Conservation (phyloP, 2,797 vertebrate genomes). For the Lutjanus campechanus region DNA sequence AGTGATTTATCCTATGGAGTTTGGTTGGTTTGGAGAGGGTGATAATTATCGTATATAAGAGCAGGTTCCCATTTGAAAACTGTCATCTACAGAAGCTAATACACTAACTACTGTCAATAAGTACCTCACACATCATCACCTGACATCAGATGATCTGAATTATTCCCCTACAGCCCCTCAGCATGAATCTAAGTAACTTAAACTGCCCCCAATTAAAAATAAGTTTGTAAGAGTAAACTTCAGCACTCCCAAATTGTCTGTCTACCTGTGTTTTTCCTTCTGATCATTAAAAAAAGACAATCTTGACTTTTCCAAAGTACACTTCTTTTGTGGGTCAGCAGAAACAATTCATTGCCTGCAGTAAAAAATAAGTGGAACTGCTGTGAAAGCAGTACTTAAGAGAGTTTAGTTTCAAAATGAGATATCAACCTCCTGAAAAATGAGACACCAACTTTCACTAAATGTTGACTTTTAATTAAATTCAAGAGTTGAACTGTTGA, state of each 20-base stretch:
- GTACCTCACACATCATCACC: too few relatives aligned
- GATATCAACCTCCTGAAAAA: slow-evolving; percentile 3
- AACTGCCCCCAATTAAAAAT: neutral
- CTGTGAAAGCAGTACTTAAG: neutral
- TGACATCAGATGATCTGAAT: too few relatives aligned
- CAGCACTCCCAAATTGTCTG: neutral
- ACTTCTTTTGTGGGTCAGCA: neutral
- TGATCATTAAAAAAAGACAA: neutral
- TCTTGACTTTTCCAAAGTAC: neutral
- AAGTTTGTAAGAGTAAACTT: neutral
- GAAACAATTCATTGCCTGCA: neutral
- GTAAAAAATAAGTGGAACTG: neutral
- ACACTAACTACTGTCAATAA: too few relatives aligned
- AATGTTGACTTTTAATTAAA: slow-evolving; percentile 23
- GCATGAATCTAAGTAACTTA: neutral
- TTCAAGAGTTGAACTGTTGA: neutral
- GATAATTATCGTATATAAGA: too few relatives aligned
- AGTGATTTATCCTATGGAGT: too few relatives aligned
- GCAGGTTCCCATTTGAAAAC: too few relatives aligned
- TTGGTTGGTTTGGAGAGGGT: too few relatives aligned
- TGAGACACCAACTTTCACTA: neutral
- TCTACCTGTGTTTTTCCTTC: neutral
- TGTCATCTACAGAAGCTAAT: too few relatives aligned
- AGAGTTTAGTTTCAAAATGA: neutral
- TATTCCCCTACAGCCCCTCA: neutral